Base-by-base conservation (phyloP, 2,113 vertebrate genomes). In the Pampusana beccarii region DNA sequence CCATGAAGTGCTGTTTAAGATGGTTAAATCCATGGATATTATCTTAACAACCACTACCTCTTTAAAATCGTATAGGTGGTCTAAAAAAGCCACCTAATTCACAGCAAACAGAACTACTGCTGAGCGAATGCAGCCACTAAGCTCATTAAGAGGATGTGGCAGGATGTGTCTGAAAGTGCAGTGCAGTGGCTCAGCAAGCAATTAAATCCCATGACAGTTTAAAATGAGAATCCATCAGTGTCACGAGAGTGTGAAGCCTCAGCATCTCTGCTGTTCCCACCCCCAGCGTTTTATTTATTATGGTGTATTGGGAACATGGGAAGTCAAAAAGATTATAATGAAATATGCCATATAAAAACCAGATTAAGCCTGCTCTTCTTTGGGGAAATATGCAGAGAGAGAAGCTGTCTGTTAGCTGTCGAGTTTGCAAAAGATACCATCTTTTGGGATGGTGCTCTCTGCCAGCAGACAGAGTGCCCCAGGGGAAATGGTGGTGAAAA, bases 131-230 rank as follows among this genome's bases (percentile, higher is more conserved):
- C 96, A 98, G 96, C 96, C 98, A 95, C 98, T 82, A 94, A 98
- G 98, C 98, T 98, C 98, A 98, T 98, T 98, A 98, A 97, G 92
- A 98, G 95, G 96, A 97, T 96, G 97, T 97, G 96, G 96, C 92
- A 86, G 97, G 97, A 97, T 95, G 91, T 98, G 94, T 97, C 97
- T 95, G 91, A 97, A 98, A 98, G 97, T 96, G 96, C 97, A 97
- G 88, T 74, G 78, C 57, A 81, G 98, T 98, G 98, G 95, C 96
- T 82, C 92, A 81, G 95, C 92, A 96, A 98, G 98, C 97, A 98
- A 98, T 98, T 98, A 98, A 98, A 98, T 98, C 98, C 98, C 97
- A 97, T 96, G 98, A 98, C 98, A 98, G 96, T 98, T 98, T 97
- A 97, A 98, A 98, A 98, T 98, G 97, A 97, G 97, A 98, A 97